phyloP scores from a whole-genome alignment of 1,140 invertebrate genomes.

The Pseudoatta argentina region DNA sequence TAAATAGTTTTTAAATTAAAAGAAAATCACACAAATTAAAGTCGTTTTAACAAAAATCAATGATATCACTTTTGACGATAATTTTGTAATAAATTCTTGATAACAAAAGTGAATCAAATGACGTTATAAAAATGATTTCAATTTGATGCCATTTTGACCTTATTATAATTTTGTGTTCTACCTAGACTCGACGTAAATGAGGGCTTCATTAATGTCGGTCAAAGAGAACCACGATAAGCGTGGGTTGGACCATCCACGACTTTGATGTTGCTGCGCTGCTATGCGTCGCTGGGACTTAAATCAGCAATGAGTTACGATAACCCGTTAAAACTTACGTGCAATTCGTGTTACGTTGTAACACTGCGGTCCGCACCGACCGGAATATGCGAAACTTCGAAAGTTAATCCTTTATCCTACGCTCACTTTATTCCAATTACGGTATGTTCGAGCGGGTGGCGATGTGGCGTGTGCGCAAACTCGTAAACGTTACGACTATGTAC shows the following conservation, averaged over 20 bases:
- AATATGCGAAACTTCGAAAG: conserved; percentile 21
- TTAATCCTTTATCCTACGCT: conserved; percentile 23
- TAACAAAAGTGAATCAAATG: too few relatives aligned
- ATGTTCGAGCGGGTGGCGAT: not conserved
- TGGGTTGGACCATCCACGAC: not conserved
- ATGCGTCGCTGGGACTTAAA: not conserved
- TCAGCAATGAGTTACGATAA: conserved; percentile 1
- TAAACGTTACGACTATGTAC: conserved; percentile 43
- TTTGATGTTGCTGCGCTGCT: not conserved
- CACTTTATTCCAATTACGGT: conserved; percentile 26
- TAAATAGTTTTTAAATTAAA: too few relatives aligned
- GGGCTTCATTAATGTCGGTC: not conserved
- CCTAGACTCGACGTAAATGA: too few relatives aligned
- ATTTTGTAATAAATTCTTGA: too few relatives aligned
- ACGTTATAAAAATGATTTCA: too few relatives aligned
- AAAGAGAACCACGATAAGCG: not conserved
- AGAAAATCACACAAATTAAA: too few relatives aligned
- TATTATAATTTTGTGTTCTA: too few relatives aligned
- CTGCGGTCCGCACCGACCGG: not conserved
- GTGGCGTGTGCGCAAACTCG: not conserved
- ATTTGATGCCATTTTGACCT: too few relatives aligned
- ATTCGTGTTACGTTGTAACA: not conserved
- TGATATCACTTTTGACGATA: too few relatives aligned
- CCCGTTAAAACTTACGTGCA: not conserved
- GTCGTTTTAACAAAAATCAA: too few relatives aligned